Evolutionary conservation across 2,888 invertebrate species (phyloP), one percentile per base, ranked within the genome.

Genomic region (Diarsia brunnea): DNA sequence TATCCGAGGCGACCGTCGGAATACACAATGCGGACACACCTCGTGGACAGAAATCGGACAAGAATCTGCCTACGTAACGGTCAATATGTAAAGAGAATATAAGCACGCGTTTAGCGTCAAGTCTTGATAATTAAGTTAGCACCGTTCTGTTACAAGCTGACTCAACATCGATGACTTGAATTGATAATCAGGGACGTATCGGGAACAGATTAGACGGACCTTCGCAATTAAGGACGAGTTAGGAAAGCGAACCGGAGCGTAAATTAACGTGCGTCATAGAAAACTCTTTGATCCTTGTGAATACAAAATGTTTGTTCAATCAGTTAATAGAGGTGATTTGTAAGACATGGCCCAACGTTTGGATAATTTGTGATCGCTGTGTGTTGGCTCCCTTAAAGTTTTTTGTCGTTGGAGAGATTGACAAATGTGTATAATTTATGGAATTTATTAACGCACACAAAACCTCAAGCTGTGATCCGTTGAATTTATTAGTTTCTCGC

Each of bases 71-170:
- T 76, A 78, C 73, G 78, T 83, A 81, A 83, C 69, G 63, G 74
- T 75, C 74, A 74, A 77, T 81, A 83, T 69, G 75, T 79, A 82
- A 81, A 85, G 76, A 70, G 70, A 75, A 77, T 78, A 81, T 78
- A 77, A 78, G 73, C 78, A 82, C 77, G 74, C 67, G 72, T 78
- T 79, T 70, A 78, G 66, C 78, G 73, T 79, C 73, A 84, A 69
- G 68, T 81, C 79, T 64, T 78, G 67, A 80, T 88, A 87, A 88
- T 85, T 82, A 82, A 81, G 81, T 87, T 85, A 84, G 82, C 78
- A 78, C 55, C 65, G 64, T 75, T 81, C 75, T 69, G 78, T 78
- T 76, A 81, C 79, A 80, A 75, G 83, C 82, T 84, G 84, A 84
- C 76, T 84, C 82, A 81, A 73, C 75, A 69, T 10, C 51, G 71